Percentiles rank a stretch among this genome's conserved stretches.
phyloP scores from a whole-genome alignment of 23 tunicate species.

The Diplosoma virens region DNA sequence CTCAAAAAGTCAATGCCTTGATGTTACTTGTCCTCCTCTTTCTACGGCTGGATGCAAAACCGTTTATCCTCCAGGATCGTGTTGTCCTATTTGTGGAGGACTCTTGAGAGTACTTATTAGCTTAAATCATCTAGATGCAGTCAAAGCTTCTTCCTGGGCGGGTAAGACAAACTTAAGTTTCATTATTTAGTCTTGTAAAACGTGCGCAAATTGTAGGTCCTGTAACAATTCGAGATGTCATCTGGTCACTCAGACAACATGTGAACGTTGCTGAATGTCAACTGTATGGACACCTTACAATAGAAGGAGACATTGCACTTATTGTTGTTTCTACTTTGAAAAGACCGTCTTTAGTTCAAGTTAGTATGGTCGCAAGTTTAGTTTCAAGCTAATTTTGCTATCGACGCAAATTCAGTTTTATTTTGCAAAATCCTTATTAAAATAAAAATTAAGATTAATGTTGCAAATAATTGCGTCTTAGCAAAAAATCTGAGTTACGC shows the following conservation, averaged over 20 bases:
- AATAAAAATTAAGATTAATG: too few species aligned
- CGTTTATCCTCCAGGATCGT: conserved; percentile 72
- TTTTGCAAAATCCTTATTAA: too few species aligned
- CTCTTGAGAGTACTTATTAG: conserved; percentile 51
- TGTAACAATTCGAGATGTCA: conserved; percentile 60
- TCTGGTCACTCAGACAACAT: conserved; percentile 37
- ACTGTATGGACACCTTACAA: conserved; percentile 60
- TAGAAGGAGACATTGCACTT: conserved; percentile 67
- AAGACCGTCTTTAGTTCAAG: conserved; percentile 56
- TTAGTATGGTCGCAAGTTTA: background rate
- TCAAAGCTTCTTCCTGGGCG: conserved; percentile 32
- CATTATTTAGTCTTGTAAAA: too few species aligned
- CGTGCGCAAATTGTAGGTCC: conserved; percentile 79
- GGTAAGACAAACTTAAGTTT: too few species aligned
- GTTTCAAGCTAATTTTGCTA: background rate
- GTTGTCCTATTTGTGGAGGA: conserved; percentile 84
- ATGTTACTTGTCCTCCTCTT: conserved; percentile 46
- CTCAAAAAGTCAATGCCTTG: conserved; percentile 20
- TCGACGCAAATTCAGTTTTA: too few species aligned
- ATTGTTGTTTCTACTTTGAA: conserved; percentile 32
- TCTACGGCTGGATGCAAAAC: conserved; percentile 37
- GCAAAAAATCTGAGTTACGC: too few species aligned
- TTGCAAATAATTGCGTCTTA: too few species aligned
- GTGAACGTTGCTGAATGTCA: conserved; percentile 67
- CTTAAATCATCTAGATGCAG: conserved; percentile 23